These are phyloP conservation scores for Lepidocolaptes lacrymiger DNA, from an alignment of 2,797 vertebrate genomes.

Conservation along the genomic window DNA sequence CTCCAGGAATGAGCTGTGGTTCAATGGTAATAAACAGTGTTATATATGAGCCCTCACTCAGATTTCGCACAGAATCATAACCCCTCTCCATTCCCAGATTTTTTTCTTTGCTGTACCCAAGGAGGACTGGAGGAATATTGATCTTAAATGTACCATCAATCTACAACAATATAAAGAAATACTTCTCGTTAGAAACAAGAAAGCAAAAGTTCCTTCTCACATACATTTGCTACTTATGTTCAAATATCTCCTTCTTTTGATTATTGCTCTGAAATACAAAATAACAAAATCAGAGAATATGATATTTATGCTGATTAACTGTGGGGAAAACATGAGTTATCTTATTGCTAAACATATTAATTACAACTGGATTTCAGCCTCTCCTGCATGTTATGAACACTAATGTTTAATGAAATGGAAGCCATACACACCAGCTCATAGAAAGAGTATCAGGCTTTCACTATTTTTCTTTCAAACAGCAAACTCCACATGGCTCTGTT, in stretches of 20 bases:
- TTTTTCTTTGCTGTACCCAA: conserved; percentile 94
- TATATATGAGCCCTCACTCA: conserved; percentile 89
- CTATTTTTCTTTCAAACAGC: background rate
- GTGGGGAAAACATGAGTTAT: background rate
- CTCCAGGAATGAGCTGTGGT: conserved; percentile 92
- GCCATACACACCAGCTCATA: background rate
- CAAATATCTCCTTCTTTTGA: background rate
- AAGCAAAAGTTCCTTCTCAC: background rate
- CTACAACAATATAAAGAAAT: conserved; percentile 68
- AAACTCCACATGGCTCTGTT: background rate
- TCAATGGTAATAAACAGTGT: conserved; percentile 94
- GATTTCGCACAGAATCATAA: conserved; percentile 80
- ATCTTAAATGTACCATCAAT: conserved; percentile 96
- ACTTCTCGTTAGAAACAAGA: background rate
- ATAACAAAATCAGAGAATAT: background rate
- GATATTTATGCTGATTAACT: background rate
- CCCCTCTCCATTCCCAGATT: conserved; percentile 76
- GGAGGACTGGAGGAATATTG: conserved; percentile 88
- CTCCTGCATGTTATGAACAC: background rate
- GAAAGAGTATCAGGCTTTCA: background rate
- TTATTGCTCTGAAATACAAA: background rate
- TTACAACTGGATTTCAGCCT: background rate
- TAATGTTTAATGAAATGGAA: background rate
- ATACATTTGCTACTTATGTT: background rate
- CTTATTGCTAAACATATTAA: background rate